A percentile compares a stretch with the other conserved stretches of the same genome.
Conservation (phyloP, 2,797 vertebrate species). For the Lophius americanus region DNA sequence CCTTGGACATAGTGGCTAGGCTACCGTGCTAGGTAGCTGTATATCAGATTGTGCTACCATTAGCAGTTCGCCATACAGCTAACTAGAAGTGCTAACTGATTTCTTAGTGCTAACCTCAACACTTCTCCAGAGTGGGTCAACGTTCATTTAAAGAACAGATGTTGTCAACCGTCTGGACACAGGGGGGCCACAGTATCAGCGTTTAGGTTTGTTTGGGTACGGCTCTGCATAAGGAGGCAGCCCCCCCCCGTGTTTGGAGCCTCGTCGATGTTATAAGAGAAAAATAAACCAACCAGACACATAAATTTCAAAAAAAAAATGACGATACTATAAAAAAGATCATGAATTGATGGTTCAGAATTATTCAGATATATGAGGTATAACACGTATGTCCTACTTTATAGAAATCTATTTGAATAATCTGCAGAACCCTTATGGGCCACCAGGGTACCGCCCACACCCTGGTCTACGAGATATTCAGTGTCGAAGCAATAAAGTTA, state of each 20-base stretch:
- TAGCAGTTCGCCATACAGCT: neutral
- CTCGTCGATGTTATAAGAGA: too few relatives aligned
- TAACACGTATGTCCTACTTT: too few relatives aligned
- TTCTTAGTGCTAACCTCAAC: neutral
- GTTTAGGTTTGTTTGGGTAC: neutral
- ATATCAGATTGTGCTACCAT: neutral
- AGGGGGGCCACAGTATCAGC: neutral
- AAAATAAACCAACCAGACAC: too few relatives aligned
- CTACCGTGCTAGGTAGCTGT: neutral
- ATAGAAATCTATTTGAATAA: too few relatives aligned
- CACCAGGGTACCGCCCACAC: too few relatives aligned
- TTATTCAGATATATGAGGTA: too few relatives aligned
- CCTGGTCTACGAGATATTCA: neutral
- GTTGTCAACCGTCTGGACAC: constrained; percentile 7
- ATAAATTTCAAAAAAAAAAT: too few relatives aligned
- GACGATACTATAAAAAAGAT: too few relatives aligned
- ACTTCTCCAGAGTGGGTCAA: constrained; percentile 2
- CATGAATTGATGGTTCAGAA: too few relatives aligned
- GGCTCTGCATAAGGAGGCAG: constrained; percentile 55
- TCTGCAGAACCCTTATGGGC: too few relatives aligned
- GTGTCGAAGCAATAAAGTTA: constrained; percentile 53
- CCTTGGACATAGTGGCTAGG: neutral
- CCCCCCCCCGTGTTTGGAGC: too few relatives aligned
- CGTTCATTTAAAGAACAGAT: neutral
- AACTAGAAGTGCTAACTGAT: neutral